Base-by-base conservation (phyloP, 92 coral and sea anemone genomes). In the Palythoa heliodiscus region DNA sequence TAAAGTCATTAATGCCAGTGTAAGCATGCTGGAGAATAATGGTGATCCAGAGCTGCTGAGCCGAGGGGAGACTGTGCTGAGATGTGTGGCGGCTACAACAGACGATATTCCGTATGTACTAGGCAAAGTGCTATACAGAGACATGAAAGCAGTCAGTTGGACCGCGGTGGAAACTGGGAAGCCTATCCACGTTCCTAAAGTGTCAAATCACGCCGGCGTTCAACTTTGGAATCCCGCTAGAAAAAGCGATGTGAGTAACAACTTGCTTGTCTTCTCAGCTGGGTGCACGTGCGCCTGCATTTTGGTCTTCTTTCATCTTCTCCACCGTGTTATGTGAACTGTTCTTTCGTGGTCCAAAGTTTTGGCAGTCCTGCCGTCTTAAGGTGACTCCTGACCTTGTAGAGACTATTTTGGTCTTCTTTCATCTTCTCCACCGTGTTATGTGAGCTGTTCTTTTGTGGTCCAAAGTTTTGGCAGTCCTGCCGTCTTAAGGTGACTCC, bases 81-180 rank as follows among this genome's bases (percentile, higher is more conserved):
- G 96, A 38, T 96, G 94, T 67, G 96, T 93, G 25, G 93, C 98
- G 22, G 92, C 98, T 71, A 96, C 98, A 1, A 71, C 81, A 29
- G 94, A 96, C 61, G 98, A 96, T 87, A 91, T 92, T 22, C 95
- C 97, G 17, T 89, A 91, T 82, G 92, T 96, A 84, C 82, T 96
- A 20, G 95, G 98, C 9, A 96, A 94, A 88, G 88, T 88, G 17
- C 70, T 96, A 58, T 96, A 94, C 54, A 85, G 96, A 70, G 95
- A 96, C 77, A 91, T 90, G 94, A 94, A 89, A 70, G 91, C 95
- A 11, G 92, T 94, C 40, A 94, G 98, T 76, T 96, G 98, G 94
- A 85, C 92, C 3, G 96, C 95, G 20, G 98, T 96, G 85, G 98
- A 96, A 79, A 77, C 98, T 83, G 98, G 98, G 58, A 96, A 94